A percentile compares a stretch with the other conserved stretches of the same genome.
phyloP scores from a whole-genome alignment of 2,888 invertebrate genomes.

The Scaptomyza caliginosa region DNA sequence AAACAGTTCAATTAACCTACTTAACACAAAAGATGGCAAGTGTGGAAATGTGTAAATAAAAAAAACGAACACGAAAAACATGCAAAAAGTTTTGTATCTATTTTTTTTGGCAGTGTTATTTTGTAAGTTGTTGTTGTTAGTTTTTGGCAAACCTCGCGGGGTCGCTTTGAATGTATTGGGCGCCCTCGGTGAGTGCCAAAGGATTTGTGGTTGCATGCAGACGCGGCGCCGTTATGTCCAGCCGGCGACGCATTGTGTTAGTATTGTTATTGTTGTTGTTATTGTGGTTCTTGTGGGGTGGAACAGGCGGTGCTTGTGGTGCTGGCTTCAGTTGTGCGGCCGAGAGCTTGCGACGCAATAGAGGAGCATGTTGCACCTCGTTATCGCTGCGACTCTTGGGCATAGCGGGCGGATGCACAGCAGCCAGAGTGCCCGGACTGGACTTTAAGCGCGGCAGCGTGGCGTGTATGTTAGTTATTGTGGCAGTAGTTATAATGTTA shows the following conservation, averaged over 20 bases:
- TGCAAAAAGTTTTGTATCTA: slow-evolving; percentile 14
- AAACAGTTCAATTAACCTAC: slow-evolving; percentile 1
- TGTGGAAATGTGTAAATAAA: not conserved
- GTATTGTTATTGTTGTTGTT: slow-evolving; percentile 35
- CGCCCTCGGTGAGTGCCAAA: slow-evolving; percentile 85
- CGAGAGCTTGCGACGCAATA: slow-evolving; percentile 63
- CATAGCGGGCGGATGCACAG: slow-evolving; percentile 65
- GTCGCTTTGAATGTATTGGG: slow-evolving; percentile 81
- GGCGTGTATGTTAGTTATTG: slow-evolving; percentile 68
- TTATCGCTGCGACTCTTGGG: slow-evolving; percentile 73
- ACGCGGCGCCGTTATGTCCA: slow-evolving; percentile 85
- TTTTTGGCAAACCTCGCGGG: slow-evolving; percentile 82
- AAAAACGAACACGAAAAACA: slow-evolving; percentile 22
- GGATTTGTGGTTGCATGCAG: slow-evolving; percentile 86
- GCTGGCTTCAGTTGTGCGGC: slow-evolving; percentile 19
- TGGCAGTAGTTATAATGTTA: slow-evolving; percentile 50
- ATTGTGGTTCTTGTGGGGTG: slow-evolving; percentile 29
- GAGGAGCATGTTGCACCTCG: slow-evolving; percentile 49
- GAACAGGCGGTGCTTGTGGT: slow-evolving; percentile 33
- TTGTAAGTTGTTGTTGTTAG: slow-evolving; percentile 24
- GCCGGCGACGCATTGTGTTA: slow-evolving; percentile 80
- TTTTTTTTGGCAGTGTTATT: slow-evolving; percentile 36
- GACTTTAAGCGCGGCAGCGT: slow-evolving; percentile 63
- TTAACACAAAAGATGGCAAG: slow-evolving; percentile 17
- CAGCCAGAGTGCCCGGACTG: slow-evolving; percentile 36